Conservation (phyloP, 2,888 invertebrate genomes). For the Clunio marinus region DNA sequence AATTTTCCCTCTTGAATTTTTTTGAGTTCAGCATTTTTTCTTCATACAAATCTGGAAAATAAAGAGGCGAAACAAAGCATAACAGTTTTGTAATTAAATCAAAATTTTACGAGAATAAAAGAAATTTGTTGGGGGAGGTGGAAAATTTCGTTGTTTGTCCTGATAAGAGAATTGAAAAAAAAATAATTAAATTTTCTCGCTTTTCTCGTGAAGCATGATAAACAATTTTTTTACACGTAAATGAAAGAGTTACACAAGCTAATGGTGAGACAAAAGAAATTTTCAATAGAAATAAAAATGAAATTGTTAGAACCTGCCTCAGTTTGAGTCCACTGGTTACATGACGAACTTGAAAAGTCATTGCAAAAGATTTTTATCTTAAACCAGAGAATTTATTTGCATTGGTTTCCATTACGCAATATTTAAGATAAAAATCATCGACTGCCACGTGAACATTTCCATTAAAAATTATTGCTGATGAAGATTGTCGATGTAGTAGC, state of each 20-base stretch:
- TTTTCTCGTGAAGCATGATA: not conserved
- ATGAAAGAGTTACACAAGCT: not conserved
- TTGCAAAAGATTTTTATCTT: not conserved
- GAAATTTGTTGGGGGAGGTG: not conserved
- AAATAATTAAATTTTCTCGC: not conserved
- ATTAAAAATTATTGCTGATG: conserved; percentile 35
- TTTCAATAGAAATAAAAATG: not conserved
- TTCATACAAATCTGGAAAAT: not conserved
- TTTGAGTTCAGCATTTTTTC: conserved; percentile 6
- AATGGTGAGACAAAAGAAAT: not conserved
- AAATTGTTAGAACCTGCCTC: too few species aligned
- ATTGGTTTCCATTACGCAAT: conserved; percentile 27
- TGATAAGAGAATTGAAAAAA: not conserved
- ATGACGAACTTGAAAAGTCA: not conserved
- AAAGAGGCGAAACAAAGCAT: not conserved
- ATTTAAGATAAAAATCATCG: conserved; percentile 5
- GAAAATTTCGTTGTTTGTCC: not conserved
- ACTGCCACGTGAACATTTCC: conserved; percentile 32
- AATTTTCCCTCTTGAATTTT: not conserved
- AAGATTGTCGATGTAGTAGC: not conserved
- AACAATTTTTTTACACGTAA: not conserved
- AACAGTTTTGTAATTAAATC: conserved; percentile 10
- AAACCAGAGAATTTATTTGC: conserved; percentile 6
- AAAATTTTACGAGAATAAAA: conserved; percentile 1
- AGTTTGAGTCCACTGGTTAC: too few species aligned